Evolutionary conservation across 92 coral and sea anemone genomes (phyloP).

Genomic region (Phymanthus crucifer): DNA sequence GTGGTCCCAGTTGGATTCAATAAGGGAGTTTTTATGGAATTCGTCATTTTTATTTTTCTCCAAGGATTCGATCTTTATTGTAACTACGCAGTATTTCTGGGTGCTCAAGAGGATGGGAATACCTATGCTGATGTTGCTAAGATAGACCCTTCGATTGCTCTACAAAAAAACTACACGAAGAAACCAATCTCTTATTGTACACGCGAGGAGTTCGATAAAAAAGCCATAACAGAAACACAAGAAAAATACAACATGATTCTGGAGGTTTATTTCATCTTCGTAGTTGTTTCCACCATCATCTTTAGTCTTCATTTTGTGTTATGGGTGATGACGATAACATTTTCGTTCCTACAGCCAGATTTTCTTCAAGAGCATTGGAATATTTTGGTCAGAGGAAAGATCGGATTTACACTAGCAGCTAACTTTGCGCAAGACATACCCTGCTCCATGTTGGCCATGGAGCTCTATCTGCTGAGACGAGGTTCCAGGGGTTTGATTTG

Average conservation of each 20-base stretch:
- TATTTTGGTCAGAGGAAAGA: conserved; percentile 65
- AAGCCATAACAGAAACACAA: conserved; percentile 54
- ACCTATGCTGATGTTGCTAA: conserved; percentile 50
- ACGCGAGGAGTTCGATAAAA: conserved; percentile 60
- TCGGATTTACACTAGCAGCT: conserved; percentile 75
- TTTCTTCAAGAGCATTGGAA: conserved; percentile 89
- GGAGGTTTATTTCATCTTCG: conserved; percentile 61
- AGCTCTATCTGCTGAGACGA: conserved; percentile 78
- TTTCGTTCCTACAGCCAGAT: conserved; percentile 71
- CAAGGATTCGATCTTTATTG: conserved; percentile 92
- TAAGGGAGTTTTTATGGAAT: conserved; percentile 77
- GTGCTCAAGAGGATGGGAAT: conserved; percentile 47
- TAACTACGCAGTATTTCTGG: conserved; percentile 62
- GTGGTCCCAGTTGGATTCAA: conserved; percentile 81
- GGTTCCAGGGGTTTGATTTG: conserved; percentile 84
- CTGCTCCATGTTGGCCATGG: conserved; percentile 80
- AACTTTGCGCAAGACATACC: conserved; percentile 91
- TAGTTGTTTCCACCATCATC: conserved; percentile 67
- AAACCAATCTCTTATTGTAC: conserved; percentile 69
- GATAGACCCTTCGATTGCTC: conserved; percentile 37
- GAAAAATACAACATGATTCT: conserved; percentile 51
- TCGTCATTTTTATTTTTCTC: conserved; percentile 71
- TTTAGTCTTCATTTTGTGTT: conserved; percentile 76
- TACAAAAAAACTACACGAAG: conserved; percentile 40
- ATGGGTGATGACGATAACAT: conserved; percentile 70